Percentiles rank a stretch among this genome's conserved stretches.
These are phyloP conservation scores for Vombatus ursinus DNA, from an alignment of 2,113 vertebrate species.

Conservation along the genomic window DNA sequence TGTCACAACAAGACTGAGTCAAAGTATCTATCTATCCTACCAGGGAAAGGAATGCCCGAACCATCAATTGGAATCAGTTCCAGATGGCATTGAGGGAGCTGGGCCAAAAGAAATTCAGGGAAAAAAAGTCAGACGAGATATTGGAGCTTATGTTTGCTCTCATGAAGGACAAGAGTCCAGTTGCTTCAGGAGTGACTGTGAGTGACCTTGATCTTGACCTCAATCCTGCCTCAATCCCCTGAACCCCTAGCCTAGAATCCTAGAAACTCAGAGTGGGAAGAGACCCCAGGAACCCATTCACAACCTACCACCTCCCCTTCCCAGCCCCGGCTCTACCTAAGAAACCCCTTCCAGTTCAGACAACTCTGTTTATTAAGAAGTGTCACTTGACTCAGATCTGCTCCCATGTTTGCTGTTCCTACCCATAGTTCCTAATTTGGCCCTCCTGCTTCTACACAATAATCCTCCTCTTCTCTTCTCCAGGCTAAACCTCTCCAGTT, in stretches of 20 bases:
- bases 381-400: not conserved
- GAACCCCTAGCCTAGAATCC: not conserved
- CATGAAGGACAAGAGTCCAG: conserved; percentile 88
- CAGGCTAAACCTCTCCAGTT: not conserved
- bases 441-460: not conserved
- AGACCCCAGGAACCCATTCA: not conserved
- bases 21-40: not conserved
- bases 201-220: conserved; percentile 65
- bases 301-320: not conserved
- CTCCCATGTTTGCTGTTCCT: not conserved
- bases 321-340: not conserved
- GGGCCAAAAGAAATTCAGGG: conserved; percentile 88
- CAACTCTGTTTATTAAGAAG: not conserved
- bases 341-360: not conserved
- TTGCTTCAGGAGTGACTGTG: conserved; percentile 86
- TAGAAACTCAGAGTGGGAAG: accelerated
- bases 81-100: conserved; percentile 89
- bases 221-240: not conserved
- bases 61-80: conserved; percentile 91
- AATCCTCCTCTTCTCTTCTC: not conserved
- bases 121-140: conserved; percentile 85
- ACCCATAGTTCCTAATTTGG: not conserved
- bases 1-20: not conserved
- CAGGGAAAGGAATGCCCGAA: conserved; percentile 87
- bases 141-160: conserved; percentile 85